Evolutionary conservation across 2,888 invertebrate species (phyloP), one percentile per base, ranked within the genome.

Genomic region (Macaria notata): DNA sequence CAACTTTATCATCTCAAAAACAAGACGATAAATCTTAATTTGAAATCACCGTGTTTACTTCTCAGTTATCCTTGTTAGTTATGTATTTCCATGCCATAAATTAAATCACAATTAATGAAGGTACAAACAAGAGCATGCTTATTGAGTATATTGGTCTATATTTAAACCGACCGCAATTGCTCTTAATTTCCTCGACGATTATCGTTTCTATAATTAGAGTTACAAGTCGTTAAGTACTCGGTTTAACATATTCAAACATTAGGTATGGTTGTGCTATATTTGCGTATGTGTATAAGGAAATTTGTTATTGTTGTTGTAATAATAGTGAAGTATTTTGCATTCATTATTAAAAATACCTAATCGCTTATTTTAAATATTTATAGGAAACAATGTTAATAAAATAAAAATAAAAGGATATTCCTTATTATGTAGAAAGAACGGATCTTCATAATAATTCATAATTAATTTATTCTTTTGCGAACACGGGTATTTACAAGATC

Each of bases 201-300:
- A 62, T 62, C 56, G 46, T 5, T 56, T 58, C 54, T 57, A 56
- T 58, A 59, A 55, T 56, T 64, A 64, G 49, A 47, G 19, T 19
- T 19, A 54, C 39, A 31, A 6, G 48, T 48, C 38, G 48, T 46
- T 49, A 48, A 31, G 46, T 29, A 41, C 6, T 36, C 4, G 7
- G n/a, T 7, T 39, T 36, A 36, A 36, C 33, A 6, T 36, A 36
- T 6, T 6, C 5, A 36, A 36, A 4, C 33, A 36, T 36, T 19
- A 19, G 19, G 19, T 19, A 19, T 19, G 19, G 19, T 19, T 19
- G 19, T 19, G 19, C n/a, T 19, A 2, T 38, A 3, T 38, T 2
- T 38, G 8, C 3, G 38, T 38, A 3, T 38, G 38, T 38, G 38
- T 7, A 38, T 38, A 8, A 38, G 38, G 38, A 38, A 7, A 2